Evolutionary conservation across 1,140 invertebrate species (phyloP).

Genomic region (Drosophila rufa): DNA sequence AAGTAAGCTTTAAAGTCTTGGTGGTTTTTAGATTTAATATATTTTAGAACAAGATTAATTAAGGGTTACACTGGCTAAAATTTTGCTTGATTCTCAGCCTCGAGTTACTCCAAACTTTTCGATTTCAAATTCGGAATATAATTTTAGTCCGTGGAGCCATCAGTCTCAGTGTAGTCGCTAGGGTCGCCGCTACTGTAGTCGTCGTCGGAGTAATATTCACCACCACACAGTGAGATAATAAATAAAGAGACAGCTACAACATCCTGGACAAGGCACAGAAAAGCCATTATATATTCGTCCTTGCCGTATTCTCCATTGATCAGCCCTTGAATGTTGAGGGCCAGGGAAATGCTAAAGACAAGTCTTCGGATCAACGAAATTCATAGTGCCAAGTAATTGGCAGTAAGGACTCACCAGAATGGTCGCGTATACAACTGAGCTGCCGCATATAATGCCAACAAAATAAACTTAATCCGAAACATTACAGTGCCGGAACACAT

Average conservation of each 20-base stretch:
- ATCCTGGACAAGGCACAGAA: background rate
- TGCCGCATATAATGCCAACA: background rate
- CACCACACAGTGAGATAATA: background rate
- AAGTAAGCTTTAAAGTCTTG: too few relatives aligned
- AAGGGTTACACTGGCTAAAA: background rate
- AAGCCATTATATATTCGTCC: background rate
- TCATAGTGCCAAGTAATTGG: background rate
- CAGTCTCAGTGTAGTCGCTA: too few relatives aligned
- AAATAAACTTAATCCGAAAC: background rate
- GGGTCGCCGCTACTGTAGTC: too few relatives aligned
- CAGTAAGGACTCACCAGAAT: background rate
- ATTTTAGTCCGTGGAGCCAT: too few relatives aligned
- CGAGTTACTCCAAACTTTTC: background rate
- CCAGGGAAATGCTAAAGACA: background rate
- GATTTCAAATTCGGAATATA: background rate
- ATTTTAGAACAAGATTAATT: background rate
- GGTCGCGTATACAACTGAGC: background rate
- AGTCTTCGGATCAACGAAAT: too few relatives aligned
- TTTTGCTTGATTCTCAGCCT: background rate
- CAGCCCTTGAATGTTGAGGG: background rate
- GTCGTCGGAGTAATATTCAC: background rate
- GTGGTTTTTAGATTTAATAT: background rate
- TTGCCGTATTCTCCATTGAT: background rate
- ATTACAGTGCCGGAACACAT: background rate
- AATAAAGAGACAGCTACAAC: background rate